Evolutionary conservation across 2,113 vertebrate species (phyloP).

Genomic region (Neoarius graeffei): DNA sequence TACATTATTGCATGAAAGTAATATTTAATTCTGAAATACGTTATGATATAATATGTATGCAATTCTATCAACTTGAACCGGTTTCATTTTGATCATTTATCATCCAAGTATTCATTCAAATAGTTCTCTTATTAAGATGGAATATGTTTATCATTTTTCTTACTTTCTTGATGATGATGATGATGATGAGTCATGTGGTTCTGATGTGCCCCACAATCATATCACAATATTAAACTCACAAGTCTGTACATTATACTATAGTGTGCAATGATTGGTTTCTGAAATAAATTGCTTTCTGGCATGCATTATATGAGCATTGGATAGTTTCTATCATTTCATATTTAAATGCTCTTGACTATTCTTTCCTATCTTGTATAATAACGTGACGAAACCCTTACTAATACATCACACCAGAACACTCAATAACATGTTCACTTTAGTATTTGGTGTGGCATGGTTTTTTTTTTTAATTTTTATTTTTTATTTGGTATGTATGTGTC

Average conservation of each 20-base stretch:
- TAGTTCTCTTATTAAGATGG: background rate
- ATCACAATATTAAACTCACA: background rate
- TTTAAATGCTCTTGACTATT: background rate
- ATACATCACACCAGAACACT: background rate
- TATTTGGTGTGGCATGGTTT: background rate
- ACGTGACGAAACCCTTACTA: background rate
- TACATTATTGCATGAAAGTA: background rate
- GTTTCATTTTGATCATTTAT: background rate
- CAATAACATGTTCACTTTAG: background rate
- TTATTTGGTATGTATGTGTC: constrained; percentile 8
- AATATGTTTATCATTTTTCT: background rate
- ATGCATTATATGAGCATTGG: background rate
- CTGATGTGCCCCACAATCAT: background rate
- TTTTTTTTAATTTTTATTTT: no score
- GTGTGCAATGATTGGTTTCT: background rate
- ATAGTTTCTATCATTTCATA: background rate
- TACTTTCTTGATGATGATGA: background rate
- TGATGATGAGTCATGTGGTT: background rate
- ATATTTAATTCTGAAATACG: background rate
- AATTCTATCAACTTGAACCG: background rate
- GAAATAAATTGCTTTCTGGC: background rate
- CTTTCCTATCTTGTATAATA: background rate
- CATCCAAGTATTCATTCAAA: background rate
- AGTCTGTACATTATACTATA: background rate
- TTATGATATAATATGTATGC: background rate